A percentile compares a stretch with the other conserved stretches of the same genome.
phyloP scores from a whole-genome alignment of 2,797 vertebrate genomes.

The Poliocrania exsul region DNA sequence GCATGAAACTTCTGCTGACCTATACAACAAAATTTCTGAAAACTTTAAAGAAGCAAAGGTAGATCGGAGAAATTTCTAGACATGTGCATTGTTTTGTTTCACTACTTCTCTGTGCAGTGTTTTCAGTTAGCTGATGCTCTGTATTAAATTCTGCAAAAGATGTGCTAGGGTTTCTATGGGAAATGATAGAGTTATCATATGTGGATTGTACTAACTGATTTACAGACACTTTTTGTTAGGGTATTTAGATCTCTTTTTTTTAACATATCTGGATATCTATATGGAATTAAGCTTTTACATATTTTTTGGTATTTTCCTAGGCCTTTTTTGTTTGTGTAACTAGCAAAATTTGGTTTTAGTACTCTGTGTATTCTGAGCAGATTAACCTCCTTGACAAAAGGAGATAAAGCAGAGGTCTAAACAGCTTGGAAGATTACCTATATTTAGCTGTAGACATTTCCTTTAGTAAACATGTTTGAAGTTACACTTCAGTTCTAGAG shows the following conservation, averaged over 20 bases:
- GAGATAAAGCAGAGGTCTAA: neutral
- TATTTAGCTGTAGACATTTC: neutral
- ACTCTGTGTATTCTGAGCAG: neutral
- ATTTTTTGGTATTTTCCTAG: neutral
- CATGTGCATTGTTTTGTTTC: neutral
- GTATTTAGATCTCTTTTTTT: neutral
- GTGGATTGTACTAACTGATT: neutral
- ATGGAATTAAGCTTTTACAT: neutral
- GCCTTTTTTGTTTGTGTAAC: neutral
- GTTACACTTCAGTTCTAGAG: neutral
- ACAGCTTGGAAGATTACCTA: neutral
- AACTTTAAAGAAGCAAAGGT: neutral
- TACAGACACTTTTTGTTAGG: neutral
- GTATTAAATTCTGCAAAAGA: neutral
- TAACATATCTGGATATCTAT: neutral
- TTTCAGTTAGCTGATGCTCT: neutral
- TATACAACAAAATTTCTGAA: neutral
- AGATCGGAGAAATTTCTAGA: neutral
- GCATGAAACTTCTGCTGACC: neutral
- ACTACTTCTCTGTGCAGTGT: fast-evolving
- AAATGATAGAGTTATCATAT: fast-evolving
- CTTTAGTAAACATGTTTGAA: neutral
- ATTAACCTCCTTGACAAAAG: neutral
- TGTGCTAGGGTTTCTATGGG: fast-evolving
- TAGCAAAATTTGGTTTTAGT: neutral